Conservation (phyloP, 1,140 invertebrate genomes). For the Elysia chlorotica region DNA sequence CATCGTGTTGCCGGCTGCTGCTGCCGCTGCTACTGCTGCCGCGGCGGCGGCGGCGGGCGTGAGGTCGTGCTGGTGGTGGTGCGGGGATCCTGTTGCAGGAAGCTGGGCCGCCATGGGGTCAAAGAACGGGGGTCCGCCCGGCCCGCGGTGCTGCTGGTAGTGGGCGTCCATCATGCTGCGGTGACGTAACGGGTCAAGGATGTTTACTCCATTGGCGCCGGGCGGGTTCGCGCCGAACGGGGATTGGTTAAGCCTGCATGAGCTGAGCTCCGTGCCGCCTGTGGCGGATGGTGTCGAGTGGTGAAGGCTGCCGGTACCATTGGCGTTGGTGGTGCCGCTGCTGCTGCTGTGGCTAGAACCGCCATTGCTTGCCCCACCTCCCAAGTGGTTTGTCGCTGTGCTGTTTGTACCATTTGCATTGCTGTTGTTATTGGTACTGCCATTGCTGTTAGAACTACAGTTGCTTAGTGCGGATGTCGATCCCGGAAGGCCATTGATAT, state of each 20-base stretch:
- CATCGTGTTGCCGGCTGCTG: slow-evolving; percentile 12
- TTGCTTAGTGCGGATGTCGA: too few species aligned
- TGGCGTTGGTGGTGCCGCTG: too few species aligned
- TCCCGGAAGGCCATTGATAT: too few species aligned
- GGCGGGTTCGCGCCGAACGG: slow-evolving; percentile 2
- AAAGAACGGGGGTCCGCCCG: too few species aligned
- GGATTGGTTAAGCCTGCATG: slow-evolving; percentile 22
- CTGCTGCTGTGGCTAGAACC: too few species aligned
- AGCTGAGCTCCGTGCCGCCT: slow-evolving; percentile 20
- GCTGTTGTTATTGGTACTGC: too few species aligned
- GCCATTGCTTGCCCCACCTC: too few species aligned
- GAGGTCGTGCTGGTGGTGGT: slow-evolving; percentile 2
- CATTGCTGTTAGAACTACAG: too few species aligned
- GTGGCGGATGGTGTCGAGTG: not conserved
- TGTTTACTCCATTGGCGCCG: slow-evolving; percentile 11
- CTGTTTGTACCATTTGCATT: too few species aligned
- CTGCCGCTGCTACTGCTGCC: not conserved
- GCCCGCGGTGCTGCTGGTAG: not conserved
- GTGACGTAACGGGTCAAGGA: slow-evolving; percentile 17
- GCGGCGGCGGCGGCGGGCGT: not conserved
- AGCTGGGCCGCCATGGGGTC: slow-evolving; percentile 13
- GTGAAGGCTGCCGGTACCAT: too few species aligned
- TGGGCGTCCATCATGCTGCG: slow-evolving; percentile 15
- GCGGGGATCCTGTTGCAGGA: too few species aligned
- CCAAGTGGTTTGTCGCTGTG: too few species aligned